Percentiles rank a stretch among this genome's conserved stretches.
phyloP scores from a whole-genome alignment of 53 echinoderm and acorn worm species.

The Paelopatides confundens region DNA sequence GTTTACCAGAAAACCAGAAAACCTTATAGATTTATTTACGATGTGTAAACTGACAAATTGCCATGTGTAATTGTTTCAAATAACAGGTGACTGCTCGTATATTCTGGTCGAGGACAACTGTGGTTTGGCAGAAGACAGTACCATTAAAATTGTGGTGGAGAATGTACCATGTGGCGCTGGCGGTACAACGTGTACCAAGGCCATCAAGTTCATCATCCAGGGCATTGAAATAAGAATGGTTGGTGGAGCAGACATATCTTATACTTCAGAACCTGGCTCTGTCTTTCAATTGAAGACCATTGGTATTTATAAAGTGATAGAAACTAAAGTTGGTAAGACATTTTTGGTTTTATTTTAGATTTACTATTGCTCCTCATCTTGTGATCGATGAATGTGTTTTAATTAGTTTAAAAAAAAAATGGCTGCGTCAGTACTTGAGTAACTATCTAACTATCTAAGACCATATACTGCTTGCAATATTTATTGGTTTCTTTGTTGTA shows the following conservation, averaged over 20 bases:
- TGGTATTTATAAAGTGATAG: neutral
- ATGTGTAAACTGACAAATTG: neutral
- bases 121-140: constrained; percentile 31
- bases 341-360: too few species aligned
- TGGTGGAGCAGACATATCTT: constrained; percentile 22
- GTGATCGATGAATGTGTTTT: too few species aligned
- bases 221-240: constrained; percentile 63
- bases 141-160: constrained; percentile 75
- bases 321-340: neutral
- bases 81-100: constrained; percentile 84
- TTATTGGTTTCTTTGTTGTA: too few species aligned
- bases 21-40: too few species aligned
- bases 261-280: too few species aligned
- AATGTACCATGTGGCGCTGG: constrained; percentile 87
- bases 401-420: too few species aligned
- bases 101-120: constrained; percentile 76
- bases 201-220: constrained; percentile 64
- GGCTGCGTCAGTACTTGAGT: too few species aligned
- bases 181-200: constrained; percentile 85
- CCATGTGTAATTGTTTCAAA: neutral
- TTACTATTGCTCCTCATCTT: too few species aligned
- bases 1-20: too few species aligned
- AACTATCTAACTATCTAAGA: too few species aligned
- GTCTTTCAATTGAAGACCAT: neutral
- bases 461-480: too few species aligned